phyloP scores from a whole-genome alignment of 2,797 vertebrate species.

The Sciurus vulgaris region DNA sequence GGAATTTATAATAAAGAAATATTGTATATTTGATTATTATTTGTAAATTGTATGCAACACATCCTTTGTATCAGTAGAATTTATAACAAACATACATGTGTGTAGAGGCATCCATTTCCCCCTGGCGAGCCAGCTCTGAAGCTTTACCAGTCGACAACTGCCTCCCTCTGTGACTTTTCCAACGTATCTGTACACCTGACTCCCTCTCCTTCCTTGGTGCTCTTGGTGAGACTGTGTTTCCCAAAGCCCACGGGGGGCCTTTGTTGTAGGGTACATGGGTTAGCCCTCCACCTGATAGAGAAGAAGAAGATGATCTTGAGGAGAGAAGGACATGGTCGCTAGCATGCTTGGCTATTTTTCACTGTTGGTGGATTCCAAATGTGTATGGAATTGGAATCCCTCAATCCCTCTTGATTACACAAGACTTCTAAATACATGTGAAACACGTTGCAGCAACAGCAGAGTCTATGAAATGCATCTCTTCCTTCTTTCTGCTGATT shows the following conservation, averaged over 20 bases:
- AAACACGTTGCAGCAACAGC: background rate
- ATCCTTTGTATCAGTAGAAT: background rate
- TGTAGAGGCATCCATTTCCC: background rate
- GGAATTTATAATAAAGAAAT: constrained; percentile 55
- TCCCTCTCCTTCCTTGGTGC: background rate
- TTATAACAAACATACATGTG: background rate
- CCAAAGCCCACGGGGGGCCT: background rate
- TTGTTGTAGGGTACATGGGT: too few species aligned
- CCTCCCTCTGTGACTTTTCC: background rate
- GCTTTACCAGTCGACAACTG: background rate
- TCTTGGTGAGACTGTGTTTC: background rate
- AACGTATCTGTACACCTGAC: background rate
- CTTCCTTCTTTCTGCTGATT: background rate
- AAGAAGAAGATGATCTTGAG: background rate
- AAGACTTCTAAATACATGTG: background rate
- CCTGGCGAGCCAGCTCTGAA: background rate
- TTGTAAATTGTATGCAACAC: background rate
- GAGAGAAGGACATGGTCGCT: background rate
- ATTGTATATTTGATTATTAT: constrained; percentile 16
- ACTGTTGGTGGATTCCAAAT: background rate
- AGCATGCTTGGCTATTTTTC: background rate
- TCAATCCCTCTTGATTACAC: background rate
- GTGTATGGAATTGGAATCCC: background rate
- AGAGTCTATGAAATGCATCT: background rate
- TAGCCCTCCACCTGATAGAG: background rate